A percentile compares a stretch with the other conserved stretches of the same genome.
phyloP scores from a whole-genome alignment of 1,140 invertebrate species.

The Xylocopa sonorina region DNA sequence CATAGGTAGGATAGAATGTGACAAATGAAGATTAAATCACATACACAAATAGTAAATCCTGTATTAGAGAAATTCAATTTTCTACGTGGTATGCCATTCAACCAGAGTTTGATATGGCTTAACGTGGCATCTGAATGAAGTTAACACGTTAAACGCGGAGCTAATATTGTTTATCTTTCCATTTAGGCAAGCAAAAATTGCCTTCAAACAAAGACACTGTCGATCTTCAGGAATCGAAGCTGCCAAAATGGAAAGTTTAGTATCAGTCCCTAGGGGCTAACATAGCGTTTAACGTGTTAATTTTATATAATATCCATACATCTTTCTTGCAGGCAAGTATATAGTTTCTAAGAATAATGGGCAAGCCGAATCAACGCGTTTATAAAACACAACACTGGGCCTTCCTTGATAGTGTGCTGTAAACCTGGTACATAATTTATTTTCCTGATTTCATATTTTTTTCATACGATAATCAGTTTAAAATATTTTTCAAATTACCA shows the following conservation, averaged over 20 bases:
- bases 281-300: slow-evolving; percentile 49
- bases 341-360: slow-evolving; percentile 82
- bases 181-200: too few species aligned
- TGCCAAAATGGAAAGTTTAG: too few species aligned
- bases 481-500: too few species aligned
- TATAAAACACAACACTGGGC: slow-evolving; percentile 79
- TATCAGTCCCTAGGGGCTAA: too few species aligned
- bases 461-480: slow-evolving; percentile 65
- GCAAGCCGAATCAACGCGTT: slow-evolving; percentile 81
- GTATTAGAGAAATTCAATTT: slow-evolving; percentile 11
- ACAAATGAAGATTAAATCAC: too few species aligned
- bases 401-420: slow-evolving; percentile 78
- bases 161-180: too few species aligned
- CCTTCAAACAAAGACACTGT: too few species aligned
- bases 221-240: too few species aligned
- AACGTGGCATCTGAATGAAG: too few species aligned
- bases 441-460: slow-evolving; percentile 72
- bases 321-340: slow-evolving; percentile 81
- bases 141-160: too few species aligned
- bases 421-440: slow-evolving; percentile 79
- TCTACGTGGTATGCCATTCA: slow-evolving; percentile 9
- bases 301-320: slow-evolving; percentile 71
- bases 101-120: too few species aligned
- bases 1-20: too few species aligned
- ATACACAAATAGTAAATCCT: not conserved